These are phyloP conservation scores for Trypoxylon attenuatum DNA, from an alignment of 2,888 invertebrate species.

Conservation along the genomic window DNA sequence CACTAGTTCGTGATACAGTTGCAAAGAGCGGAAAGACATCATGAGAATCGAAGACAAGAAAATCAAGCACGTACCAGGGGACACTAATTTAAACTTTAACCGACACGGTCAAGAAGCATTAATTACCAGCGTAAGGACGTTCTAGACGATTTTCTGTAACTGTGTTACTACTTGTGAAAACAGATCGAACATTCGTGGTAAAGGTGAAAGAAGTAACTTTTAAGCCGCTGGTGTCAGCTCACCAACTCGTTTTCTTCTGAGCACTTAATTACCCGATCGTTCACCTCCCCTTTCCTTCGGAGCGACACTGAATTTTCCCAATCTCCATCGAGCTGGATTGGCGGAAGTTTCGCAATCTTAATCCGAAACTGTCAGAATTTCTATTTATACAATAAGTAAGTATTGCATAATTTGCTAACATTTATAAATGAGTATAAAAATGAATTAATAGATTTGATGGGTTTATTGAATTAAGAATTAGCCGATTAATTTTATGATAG, in stretches of 20 bases:
- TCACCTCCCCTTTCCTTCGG: no score
- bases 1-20: not conserved
- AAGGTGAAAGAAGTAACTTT: conserved; percentile 2
- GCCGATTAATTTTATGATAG: no score
- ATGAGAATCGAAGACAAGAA: not conserved
- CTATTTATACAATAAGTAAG: no score
- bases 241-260: conserved; percentile 1
- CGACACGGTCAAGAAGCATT: conserved; percentile 49
- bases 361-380: no score
- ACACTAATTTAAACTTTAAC: conserved; percentile 60
- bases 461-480: no score
- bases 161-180: not conserved
- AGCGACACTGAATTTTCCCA: no score
- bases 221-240: not conserved
- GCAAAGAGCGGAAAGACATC: not conserved
- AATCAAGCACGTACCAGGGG: conserved; percentile 23
- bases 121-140: conserved; percentile 41
- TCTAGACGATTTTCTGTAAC: conserved; percentile 11
- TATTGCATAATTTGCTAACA: no score
- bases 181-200: not conserved
- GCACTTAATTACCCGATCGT: conserved; percentile 2
- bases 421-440: no score
- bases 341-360: no score
- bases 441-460: no score
- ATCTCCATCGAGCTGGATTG: no score